Base-by-base conservation (phyloP, 2,797 vertebrate species). In the Aulostomus chinensis region DNA sequence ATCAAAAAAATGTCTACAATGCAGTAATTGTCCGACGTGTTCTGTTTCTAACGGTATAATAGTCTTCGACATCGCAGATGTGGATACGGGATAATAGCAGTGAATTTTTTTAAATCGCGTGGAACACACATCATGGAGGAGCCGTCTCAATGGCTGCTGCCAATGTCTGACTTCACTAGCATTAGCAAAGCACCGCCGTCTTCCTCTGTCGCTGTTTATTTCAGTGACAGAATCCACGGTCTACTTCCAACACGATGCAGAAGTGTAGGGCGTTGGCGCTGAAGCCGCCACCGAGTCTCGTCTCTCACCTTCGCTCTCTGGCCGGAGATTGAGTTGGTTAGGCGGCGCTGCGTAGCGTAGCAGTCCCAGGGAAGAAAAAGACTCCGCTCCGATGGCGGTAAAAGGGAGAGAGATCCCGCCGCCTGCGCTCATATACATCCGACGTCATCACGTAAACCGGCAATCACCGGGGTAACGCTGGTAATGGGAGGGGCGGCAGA, bases 381-480 rank as follows among this genome's bases (percentile, higher is more conserved):
- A 87, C 88, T 91, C 93, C 92, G 93, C 87, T 93, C 91, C 81
- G 92, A 94, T 92, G 94, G 93, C 94, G 95, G 92, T 93, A 93
- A 95, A 94, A 93, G 86, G 92, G 92, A 93, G 88, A 88, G 89
- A 86, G 91, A 92, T 88, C 93, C 92, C 94, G 94, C 95, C 92
- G 94, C 93, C 88, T 83, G 94, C 94, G 93, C 94, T 96, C 95
- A 96, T 96, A 96, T 96, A 96, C 92, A 93, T 92, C 81, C 73
- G 64, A 92, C 96, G 95, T 98, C 94, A 95, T 91, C 92, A 94
- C 94, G 95, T 92, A 93, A 86, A 81, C 69, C 82, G 64, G 53
- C 67, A 45, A 87, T 92, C 86, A 63, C 92, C 81, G 73, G 12
- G 90, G 88, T 76, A 91, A 93, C 84, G 72, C 67, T 60, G 64